These are phyloP conservation scores for Astropecten irregularis DNA, from an alignment of 53 echinoderm and acorn worm species.

Conservation along the genomic window DNA sequence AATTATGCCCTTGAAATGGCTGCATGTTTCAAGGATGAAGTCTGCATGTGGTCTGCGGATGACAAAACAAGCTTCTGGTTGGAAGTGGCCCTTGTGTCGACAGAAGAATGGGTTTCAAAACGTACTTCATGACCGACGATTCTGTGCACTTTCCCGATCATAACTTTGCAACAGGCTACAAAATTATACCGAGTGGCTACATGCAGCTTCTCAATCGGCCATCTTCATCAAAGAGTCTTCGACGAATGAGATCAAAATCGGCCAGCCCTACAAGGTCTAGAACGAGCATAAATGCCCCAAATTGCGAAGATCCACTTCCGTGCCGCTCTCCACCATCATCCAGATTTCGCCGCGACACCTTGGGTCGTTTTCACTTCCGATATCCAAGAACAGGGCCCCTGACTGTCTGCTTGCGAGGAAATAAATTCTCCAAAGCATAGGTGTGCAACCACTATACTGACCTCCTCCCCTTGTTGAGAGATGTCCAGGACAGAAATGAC, in stretches of 20 bases:
- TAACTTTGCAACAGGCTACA: constrained; percentile 26
- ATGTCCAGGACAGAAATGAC: background rate
- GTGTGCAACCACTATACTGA: constrained; percentile 31
- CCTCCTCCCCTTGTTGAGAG: background rate
- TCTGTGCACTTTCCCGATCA: constrained; percentile 20
- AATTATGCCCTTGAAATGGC: constrained; percentile 29
- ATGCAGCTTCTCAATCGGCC: constrained; percentile 15
- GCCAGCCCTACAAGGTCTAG: background rate
- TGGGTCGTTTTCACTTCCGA: background rate
- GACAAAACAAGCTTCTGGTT: constrained; percentile 8
- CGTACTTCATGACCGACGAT: constrained; percentile 26
- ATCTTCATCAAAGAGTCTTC: background rate
- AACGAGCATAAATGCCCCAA: background rate
- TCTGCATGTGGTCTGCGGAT: constrained; percentile 4
- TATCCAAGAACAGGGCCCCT: constrained; percentile 14
- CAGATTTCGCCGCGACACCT: background rate
- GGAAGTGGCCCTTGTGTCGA: constrained; percentile 29
- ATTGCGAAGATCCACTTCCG: background rate
- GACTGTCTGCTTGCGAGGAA: constrained; percentile 15
- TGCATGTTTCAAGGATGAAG: constrained; percentile 25
- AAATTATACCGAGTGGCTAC: constrained; percentile 23
- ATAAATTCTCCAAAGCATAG: constrained; percentile 3
- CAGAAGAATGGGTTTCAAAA: constrained; percentile 17
- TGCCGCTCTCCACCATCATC: background rate
- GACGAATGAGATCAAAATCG: background rate